Percentiles rank a stretch among this genome's conserved stretches.
Conservation (phyloP, 2,888 invertebrate genomes). For the Harpalus rubripes region DNA sequence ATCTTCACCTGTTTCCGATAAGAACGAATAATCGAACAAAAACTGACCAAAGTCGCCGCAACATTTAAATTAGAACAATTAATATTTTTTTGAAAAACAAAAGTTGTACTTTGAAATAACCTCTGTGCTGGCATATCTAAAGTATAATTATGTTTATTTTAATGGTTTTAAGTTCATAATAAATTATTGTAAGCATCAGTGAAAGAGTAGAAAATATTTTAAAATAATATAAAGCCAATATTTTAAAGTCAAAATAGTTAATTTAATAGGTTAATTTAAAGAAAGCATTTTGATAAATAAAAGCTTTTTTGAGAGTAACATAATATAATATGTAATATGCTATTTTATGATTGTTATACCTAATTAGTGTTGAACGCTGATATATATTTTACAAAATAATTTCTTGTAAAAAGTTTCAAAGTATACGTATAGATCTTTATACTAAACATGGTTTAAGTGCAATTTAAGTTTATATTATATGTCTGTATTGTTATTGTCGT, state of each 20-base stretch:
- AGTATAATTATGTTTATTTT: background rate
- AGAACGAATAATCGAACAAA: too few relatives aligned
- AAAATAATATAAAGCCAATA: background rate
- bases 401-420: constrained; percentile 29
- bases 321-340: constrained; percentile 34
- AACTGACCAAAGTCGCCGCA: too few relatives aligned
- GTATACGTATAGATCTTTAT: constrained; percentile 55
- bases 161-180: background rate
- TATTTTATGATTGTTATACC: constrained; percentile 59
- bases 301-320: constrained; percentile 43
- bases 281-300: constrained; percentile 36
- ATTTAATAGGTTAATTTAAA: constrained; percentile 39
- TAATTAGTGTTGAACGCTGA: constrained; percentile 33
- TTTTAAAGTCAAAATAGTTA: constrained; percentile 7
- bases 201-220: background rate
- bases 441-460: constrained; percentile 16
- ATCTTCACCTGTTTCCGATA: too few relatives aligned
- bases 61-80: too few relatives aligned
- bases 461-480: constrained; percentile 30
- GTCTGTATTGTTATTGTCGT: constrained; percentile 48
- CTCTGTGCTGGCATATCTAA: too few relatives aligned
- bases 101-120: too few relatives aligned
- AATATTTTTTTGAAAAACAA: too few relatives aligned
- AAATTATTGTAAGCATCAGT: constrained; percentile 10
- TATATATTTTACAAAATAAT: constrained; percentile 54